Conservation (phyloP, 2,888 invertebrate species). For the Eucera pruinosa region DNA sequence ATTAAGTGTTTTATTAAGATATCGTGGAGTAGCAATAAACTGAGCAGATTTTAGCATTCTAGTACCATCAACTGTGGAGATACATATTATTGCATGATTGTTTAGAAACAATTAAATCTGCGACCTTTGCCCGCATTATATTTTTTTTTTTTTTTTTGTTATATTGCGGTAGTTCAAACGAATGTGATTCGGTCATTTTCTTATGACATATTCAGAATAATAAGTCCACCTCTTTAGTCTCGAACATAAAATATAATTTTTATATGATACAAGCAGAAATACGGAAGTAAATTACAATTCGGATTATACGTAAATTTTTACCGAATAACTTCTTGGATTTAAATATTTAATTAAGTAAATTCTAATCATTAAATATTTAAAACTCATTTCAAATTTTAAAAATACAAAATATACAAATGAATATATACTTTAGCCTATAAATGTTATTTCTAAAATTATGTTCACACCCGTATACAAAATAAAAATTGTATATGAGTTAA, state of each 20-base stretch:
- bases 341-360: not conserved
- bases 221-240: not conserved
- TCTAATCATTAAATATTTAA: too few relatives aligned
- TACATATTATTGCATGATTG: not conserved
- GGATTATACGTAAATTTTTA: not conserved
- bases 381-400: too few relatives aligned
- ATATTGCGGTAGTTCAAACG: not conserved
- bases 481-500: too few relatives aligned
- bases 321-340: not conserved
- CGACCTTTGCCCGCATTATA: not conserved
- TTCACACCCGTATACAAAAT: too few relatives aligned
- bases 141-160: not conserved
- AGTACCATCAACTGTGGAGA: not conserved
- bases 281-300: too few relatives aligned
- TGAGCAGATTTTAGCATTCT: not conserved
- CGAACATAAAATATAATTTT: not conserved
- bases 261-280: not conserved
- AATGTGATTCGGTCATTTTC: not conserved
- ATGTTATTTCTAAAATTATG: too few relatives aligned
- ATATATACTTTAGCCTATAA: too few relatives aligned
- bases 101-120: not conserved
- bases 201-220: slow-evolving; percentile 4
- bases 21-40: slow-evolving; percentile 9
- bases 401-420: too few relatives aligned
- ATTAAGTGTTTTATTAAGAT: too few relatives aligned